Conservation (phyloP, 2,797 vertebrate species). For the Danio tinwini region DNA sequence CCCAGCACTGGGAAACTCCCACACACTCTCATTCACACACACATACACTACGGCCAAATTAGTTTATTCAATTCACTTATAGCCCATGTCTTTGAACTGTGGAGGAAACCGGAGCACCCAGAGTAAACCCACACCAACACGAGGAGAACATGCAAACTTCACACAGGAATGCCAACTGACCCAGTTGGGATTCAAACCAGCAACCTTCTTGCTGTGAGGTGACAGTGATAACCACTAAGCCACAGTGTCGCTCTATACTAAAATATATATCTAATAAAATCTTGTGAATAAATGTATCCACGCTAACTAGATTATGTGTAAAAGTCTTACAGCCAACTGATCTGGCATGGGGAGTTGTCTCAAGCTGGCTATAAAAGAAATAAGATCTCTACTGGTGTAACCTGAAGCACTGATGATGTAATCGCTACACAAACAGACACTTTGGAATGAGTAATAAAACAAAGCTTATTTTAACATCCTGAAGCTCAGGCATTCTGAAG, state of each 20-base stretch:
- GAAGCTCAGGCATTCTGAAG: not conserved
- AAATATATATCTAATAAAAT: not conserved
- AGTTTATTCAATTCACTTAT: too few relatives aligned
- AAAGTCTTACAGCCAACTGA: not conserved
- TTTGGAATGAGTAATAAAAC: slow-evolving; percentile 6
- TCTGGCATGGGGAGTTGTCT: not conserved
- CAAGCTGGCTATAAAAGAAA: not conserved
- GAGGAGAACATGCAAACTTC: too few relatives aligned
- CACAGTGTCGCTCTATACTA: not conserved
- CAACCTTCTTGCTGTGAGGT: too few relatives aligned
- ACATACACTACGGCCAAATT: too few relatives aligned
- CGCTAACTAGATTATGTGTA: slow-evolving; percentile 1
- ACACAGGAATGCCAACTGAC: too few relatives aligned
- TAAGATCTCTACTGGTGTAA: not conserved
- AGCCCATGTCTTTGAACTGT: too few relatives aligned
- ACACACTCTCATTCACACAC: too few relatives aligned
- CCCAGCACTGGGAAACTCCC: too few relatives aligned
- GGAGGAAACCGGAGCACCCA: too few relatives aligned
- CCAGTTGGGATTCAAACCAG: too few relatives aligned
- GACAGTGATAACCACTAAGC: too few relatives aligned
- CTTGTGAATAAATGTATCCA: not conserved
- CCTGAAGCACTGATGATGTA: not conserved
- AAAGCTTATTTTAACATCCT: slow-evolving; percentile 13
- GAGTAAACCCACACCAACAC: too few relatives aligned
- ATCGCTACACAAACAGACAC: slow-evolving; percentile 10